A percentile compares a stretch with the other conserved stretches of the same genome.
Evolutionary conservation across 2,888 invertebrate species (phyloP).

Genomic region (Drosophila meridionalis): DNA sequence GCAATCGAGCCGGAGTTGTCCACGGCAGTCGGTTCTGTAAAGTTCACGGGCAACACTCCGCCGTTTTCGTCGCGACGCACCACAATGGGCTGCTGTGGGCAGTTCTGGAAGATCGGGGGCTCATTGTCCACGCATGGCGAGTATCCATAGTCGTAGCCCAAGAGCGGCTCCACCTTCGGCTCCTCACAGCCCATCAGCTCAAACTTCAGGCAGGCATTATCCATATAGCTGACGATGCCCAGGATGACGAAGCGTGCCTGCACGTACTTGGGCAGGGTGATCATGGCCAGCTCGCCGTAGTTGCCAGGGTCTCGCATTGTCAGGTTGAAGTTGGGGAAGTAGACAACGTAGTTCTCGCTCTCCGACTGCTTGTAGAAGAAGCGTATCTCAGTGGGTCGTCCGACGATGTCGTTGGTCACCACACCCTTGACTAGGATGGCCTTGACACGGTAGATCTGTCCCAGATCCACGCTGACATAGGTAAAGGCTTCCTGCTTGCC

Average conservation of each 20-base stretch:
- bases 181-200: conserved; percentile 98
- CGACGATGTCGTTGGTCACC: conserved; percentile 97
- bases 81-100: conserved; percentile 95
- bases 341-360: conserved; percentile 97
- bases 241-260: conserved; percentile 97
- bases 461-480: conserved; percentile 97
- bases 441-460: conserved; percentile 96
- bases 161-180: conserved; percentile 91
- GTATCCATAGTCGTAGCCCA: conserved; percentile 96
- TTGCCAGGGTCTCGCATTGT: conserved; percentile 98
- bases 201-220: conserved; percentile 97
- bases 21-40: conserved; percentile 96
- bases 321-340: conserved; percentile 97
- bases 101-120: conserved; percentile 98
- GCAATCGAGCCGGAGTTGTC: conserved; percentile 98
- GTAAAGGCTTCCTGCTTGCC: conserved; percentile 98
- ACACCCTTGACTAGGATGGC: conserved; percentile 97
- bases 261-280: conserved; percentile 96
- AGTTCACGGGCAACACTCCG: conserved; percentile 95
- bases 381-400: conserved; percentile 97
- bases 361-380: conserved; percentile 98
- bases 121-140: conserved; percentile 98
- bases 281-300: conserved; percentile 98
- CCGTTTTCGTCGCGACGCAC: conserved; percentile 95
- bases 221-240: conserved; percentile 98